Percentiles rank a stretch among this genome's conserved stretches.
Evolutionary conservation across 2,888 invertebrate genomes (phyloP).

Genomic region (Autographa pulchrina): DNA sequence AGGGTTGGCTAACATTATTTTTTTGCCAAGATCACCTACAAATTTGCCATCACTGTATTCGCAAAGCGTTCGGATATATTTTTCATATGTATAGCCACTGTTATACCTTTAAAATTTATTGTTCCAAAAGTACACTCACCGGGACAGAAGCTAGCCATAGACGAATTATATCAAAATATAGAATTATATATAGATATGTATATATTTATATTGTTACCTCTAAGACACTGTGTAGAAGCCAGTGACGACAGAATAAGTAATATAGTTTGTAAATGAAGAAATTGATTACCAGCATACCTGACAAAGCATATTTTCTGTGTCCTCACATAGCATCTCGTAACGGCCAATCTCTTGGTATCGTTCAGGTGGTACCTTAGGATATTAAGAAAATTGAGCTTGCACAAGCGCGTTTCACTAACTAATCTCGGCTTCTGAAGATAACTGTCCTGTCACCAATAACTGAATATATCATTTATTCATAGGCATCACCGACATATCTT

Average conservation of each 20-base stretch:
- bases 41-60: background rate
- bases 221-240: background rate
- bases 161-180: background rate
- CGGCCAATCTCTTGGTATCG: constrained; percentile 38
- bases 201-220: background rate
- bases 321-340: constrained; percentile 41
- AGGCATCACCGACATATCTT: background rate
- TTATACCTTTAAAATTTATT: background rate
- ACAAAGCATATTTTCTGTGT: constrained; percentile 32
- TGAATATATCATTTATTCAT: background rate
- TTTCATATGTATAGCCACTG: too few species aligned
- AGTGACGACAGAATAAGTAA: background rate
- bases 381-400: constrained; percentile 19
- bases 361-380: constrained; percentile 40
- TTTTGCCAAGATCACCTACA: background rate
- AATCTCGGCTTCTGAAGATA: background rate
- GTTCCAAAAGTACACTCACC: background rate
- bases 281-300: constrained; percentile 28
- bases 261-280: background rate
- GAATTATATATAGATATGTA: background rate
- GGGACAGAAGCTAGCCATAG: background rate
- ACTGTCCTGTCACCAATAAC: background rate
- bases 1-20: too few species aligned
- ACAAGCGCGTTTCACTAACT: background rate
- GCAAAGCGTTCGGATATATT: too few species aligned